phyloP scores from a whole-genome alignment of 2,888 invertebrate genomes.

The Barypeithes pellucidus region DNA sequence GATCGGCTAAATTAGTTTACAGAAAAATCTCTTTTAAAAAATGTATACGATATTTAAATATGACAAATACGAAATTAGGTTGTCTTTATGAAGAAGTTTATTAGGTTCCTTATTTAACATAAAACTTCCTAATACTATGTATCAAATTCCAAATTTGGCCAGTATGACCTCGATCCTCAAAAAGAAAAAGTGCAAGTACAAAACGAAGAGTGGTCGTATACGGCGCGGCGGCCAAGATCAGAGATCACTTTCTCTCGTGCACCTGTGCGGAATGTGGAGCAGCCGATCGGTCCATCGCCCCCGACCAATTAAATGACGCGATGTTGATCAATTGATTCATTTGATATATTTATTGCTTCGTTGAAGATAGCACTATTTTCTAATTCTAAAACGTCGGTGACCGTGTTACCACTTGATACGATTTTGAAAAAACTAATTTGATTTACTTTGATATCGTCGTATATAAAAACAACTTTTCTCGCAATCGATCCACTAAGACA shows the following conservation, averaged over 20 bases:
- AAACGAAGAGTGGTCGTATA: slow-evolving; percentile 23
- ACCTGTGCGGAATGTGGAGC: slow-evolving; percentile 44
- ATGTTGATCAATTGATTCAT: slow-evolving; percentile 30
- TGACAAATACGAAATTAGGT: no score
- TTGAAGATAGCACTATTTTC: slow-evolving; percentile 19
- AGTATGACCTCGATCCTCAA: slow-evolving; percentile 26
- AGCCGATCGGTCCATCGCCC: slow-evolving; percentile 42
- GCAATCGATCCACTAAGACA: no score
- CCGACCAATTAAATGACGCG: slow-evolving; percentile 31
- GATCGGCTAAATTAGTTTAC: no score
- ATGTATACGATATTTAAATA: no score
- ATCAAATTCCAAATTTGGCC: slow-evolving; percentile 9
- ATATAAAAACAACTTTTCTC: no score
- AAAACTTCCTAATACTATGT: not conserved
- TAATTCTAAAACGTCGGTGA: not conserved
- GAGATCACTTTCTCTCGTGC: slow-evolving; percentile 43
- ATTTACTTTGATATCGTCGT: not conserved
- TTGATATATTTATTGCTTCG: slow-evolving; percentile 28
- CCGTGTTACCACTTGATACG: slow-evolving; percentile 11
- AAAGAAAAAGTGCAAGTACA: slow-evolving; percentile 38
- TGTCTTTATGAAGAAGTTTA: not conserved
- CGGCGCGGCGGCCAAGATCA: slow-evolving; percentile 22
- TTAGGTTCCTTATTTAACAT: not conserved
- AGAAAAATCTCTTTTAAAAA: no score
- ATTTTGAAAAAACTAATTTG: not conserved